Evolutionary conservation across 37 sponge, comb jelly and placozoan species (phyloP), one percentile per base, ranked within the genome.

Genomic region (Haliclona indistincta): DNA sequence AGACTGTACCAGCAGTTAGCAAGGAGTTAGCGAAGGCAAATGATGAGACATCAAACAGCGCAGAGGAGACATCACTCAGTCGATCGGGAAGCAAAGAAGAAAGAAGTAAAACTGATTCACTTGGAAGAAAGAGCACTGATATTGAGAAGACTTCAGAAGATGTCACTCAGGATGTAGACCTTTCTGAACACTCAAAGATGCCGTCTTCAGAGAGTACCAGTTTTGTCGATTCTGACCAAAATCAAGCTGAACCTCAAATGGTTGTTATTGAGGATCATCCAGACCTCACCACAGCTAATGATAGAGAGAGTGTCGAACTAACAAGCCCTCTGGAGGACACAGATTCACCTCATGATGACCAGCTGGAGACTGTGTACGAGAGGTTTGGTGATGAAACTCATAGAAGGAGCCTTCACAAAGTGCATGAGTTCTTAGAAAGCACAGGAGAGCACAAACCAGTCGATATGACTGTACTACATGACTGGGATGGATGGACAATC

Each of bases 401-500:
- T 67, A 68, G 55, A 41, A 30, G 72, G 54, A 84, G 70, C 75
- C 75, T 89, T 47, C 54, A 84, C 41, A 56, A 62, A 34, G 73
- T 89, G 15, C 38, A 60, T 19, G 68, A 89, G 33, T 76, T 89
- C 23, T 44, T 89, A 23, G 67, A 84, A n/a, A 80, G 86, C 2
- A 58, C 73, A 25, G 73, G 66, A 17, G 86, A 86, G 60, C 54
- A 34, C 13, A 75, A 79, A 34, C 92, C 92, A 22, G 73, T 80
- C 1, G 76, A 91, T 52, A 58, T 83, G 40, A 72, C 63, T 17
- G 15, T 75, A 38, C 68, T 91, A 3, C 69, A 56, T 45, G 92
- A 91, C 35, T 91, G 87, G 87, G 78, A 86, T 79, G 92, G 92
- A 1, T 91, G 92, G 92, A 68, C 67, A 44, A 45, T 91, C 1